Evolutionary conservation across 2,888 invertebrate species (phyloP).

Genomic region (Cryptus armator): DNA sequence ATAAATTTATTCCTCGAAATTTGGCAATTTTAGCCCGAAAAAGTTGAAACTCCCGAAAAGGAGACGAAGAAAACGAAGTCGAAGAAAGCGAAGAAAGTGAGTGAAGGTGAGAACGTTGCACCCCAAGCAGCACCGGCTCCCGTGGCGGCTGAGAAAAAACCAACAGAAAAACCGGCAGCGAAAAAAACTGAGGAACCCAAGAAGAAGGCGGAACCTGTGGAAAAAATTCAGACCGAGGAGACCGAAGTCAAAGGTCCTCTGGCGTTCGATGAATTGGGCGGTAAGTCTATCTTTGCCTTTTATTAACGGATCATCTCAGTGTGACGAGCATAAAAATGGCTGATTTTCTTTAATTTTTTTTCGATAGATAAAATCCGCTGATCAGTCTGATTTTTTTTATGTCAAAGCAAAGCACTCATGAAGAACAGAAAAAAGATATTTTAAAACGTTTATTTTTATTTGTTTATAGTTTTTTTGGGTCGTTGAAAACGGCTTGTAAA

Average conservation of each 20-base stretch:
- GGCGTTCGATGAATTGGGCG: slow-evolving; percentile 88
- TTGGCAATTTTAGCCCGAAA: slow-evolving; percentile 73
- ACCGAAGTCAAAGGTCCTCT: slow-evolving; percentile 77
- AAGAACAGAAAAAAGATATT: too few species aligned
- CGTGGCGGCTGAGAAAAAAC: slow-evolving; percentile 76
- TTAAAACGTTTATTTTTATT: too few species aligned
- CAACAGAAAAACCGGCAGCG: slow-evolving; percentile 69
- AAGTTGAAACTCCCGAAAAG: slow-evolving; percentile 80
- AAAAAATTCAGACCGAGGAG: slow-evolving; percentile 69
- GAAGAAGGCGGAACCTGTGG: slow-evolving; percentile 74
- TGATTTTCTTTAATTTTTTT: too few species aligned
- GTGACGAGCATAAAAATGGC: not conserved
- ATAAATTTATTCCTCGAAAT: not conserved
- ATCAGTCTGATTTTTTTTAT: too few species aligned
- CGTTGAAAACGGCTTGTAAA: too few species aligned
- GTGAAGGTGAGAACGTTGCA: slow-evolving; percentile 78
- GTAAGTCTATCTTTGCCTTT: slow-evolving; percentile 81
- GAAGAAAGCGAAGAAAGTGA: slow-evolving; percentile 82
- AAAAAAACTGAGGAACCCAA: slow-evolving; percentile 72
- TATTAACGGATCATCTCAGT: not conserved
- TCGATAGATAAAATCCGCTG: too few species aligned
- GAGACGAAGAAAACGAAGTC: slow-evolving; percentile 84
- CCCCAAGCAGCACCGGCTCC: slow-evolving; percentile 58
- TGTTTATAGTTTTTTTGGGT: too few species aligned
- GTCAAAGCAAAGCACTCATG: too few species aligned